These are phyloP conservation scores for Meghimatium bilineatum DNA, from an alignment of 2,888 invertebrate species.

Conservation along the genomic window DNA sequence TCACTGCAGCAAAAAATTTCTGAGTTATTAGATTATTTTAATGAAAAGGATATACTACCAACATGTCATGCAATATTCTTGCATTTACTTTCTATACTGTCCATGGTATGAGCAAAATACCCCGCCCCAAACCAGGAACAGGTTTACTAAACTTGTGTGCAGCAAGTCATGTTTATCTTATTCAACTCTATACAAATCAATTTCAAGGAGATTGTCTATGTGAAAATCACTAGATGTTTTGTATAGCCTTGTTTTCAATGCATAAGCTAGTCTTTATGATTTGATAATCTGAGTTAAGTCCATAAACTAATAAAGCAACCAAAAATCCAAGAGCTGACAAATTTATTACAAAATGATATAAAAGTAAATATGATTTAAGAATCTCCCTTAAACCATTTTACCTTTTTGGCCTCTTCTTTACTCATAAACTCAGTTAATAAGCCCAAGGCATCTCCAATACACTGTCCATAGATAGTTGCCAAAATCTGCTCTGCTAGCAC, in stretches of 20 bases:
- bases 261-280: too few species aligned
- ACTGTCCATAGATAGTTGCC: slow-evolving; percentile 63
- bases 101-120: too few species aligned
- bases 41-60: too few species aligned
- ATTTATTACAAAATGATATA: not conserved
- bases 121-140: too few species aligned
- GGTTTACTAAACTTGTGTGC: too few species aligned
- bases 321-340: not conserved
- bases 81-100: too few species aligned
- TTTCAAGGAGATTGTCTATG: not conserved
- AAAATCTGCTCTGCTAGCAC: slow-evolving; percentile 48
- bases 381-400: slow-evolving; percentile 1
- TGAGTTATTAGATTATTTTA: too few species aligned
- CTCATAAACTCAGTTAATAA: slow-evolving; percentile 66
- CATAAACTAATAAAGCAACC: not conserved
- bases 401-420: slow-evolving; percentile 56
- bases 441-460: slow-evolving; percentile 68
- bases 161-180: too few species aligned
- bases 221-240: not conserved
- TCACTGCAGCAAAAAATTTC: too few species aligned
- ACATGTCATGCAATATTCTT: too few species aligned
- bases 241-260: too few species aligned
- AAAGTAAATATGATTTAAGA: not conserved
- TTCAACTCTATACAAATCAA: too few species aligned
- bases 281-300: not conserved